These are phyloP conservation scores for Agrilus cyanescens DNA, from an alignment of 2,888 invertebrate species.

Conservation along the genomic window DNA sequence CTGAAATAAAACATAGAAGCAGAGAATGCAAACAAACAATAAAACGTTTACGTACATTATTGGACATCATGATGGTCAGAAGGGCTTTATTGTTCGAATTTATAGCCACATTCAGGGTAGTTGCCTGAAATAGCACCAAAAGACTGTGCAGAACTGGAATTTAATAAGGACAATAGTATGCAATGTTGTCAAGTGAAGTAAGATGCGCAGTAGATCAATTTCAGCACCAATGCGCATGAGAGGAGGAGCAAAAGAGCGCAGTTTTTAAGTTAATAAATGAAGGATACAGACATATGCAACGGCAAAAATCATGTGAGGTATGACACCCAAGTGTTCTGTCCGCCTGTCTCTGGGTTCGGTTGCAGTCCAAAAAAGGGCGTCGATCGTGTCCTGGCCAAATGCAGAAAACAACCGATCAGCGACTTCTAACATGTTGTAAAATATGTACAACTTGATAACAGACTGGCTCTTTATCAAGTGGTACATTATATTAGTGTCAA, in stretches of 20 bases:
- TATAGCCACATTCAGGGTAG: slow-evolving; percentile 96
- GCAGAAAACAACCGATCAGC: slow-evolving; percentile 92
- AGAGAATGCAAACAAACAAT: not conserved
- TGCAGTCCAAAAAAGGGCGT: slow-evolving; percentile 97
- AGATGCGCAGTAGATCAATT: not conserved
- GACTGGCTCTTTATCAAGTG: slow-evolving; percentile 96
- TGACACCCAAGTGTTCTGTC: slow-evolving; percentile 71
- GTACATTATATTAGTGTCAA: slow-evolving; percentile 97
- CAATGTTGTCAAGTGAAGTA: slow-evolving; percentile 23
- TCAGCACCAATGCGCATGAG: not conserved
- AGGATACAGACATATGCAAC: slow-evolving; percentile 92
- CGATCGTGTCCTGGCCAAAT: slow-evolving; percentile 96
- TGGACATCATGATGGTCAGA: slow-evolving; percentile 98
- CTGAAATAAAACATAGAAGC: slow-evolving; percentile 48
- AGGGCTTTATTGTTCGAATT: slow-evolving; percentile 98
- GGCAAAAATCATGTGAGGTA: slow-evolving; percentile 86
- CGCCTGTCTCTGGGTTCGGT: slow-evolving; percentile 83
- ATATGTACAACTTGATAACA: slow-evolving; percentile 97
- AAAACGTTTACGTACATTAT: slow-evolving; percentile 67
- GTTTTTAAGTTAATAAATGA: slow-evolving; percentile 28
- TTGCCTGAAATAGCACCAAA: slow-evolving; percentile 88
- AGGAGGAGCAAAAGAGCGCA: not conserved
- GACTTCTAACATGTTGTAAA: slow-evolving; percentile 99
- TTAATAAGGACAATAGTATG: not conserved
- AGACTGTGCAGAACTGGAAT: slow-evolving; percentile 68